A percentile compares a stretch with the other conserved stretches of the same genome.
These are phyloP conservation scores for Ypsolopha sequella DNA, from an alignment of 2,888 invertebrate genomes.

Conservation along the genomic window DNA sequence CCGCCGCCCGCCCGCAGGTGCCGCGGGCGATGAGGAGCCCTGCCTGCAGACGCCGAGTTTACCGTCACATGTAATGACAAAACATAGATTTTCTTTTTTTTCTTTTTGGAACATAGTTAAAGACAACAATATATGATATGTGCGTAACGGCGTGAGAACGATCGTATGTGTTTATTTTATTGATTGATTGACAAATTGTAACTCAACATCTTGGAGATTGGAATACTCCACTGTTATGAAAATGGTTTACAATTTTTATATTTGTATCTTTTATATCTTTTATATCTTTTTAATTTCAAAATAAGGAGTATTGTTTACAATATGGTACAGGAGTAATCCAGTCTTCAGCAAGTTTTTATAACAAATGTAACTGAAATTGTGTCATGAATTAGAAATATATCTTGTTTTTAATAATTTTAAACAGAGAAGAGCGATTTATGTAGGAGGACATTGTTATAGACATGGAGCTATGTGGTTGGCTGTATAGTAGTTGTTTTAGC, in stretches of 20 bases:
- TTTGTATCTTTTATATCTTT: no score
- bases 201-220: constrained; percentile 28
- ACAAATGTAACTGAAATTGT: constrained; percentile 19
- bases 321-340: constrained; percentile 19
- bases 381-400: constrained; percentile 17
- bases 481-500: constrained; percentile 60
- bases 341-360: constrained; percentile 24
- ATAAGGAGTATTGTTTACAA: constrained; percentile 4
- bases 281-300: constrained; percentile 11
- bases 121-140: constrained; percentile 54
- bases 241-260: background rate
- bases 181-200: constrained; percentile 36
- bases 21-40: constrained; percentile 30
- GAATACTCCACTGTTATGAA: constrained; percentile 4
- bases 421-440: constrained; percentile 9
- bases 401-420: background rate
- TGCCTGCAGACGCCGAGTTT: constrained; percentile 26
- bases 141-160: constrained; percentile 66
- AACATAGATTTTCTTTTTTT: constrained; percentile 53
- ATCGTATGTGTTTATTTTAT: constrained; percentile 47
- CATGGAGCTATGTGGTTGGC: constrained; percentile 44
- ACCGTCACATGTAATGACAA: constrained; percentile 57
- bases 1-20: constrained; percentile 42
- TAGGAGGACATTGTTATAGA: constrained; percentile 26
- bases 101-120: constrained; percentile 56